Evolutionary conservation across 1,140 invertebrate species (phyloP).

Genomic region (Macrotrachela quadricornifera): DNA sequence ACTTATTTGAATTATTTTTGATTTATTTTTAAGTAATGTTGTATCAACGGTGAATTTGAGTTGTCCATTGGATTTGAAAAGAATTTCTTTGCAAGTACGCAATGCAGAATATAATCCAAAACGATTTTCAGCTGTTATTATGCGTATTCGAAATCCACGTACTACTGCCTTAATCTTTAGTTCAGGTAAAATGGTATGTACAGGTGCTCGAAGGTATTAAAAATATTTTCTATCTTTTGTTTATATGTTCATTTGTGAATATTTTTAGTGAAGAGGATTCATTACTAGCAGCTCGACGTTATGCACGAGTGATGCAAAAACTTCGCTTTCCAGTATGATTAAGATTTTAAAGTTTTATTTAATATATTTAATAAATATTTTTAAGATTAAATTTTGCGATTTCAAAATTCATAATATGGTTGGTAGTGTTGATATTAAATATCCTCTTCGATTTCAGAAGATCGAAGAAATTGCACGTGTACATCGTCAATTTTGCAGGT

Average conservation of each 20-base stretch:
- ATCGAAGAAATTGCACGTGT: constrained; percentile 73
- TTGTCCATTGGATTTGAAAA: constrained; percentile 42
- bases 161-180: constrained; percentile 97
- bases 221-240: too few species aligned
- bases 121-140: constrained; percentile 97
- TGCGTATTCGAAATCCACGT: constrained; percentile 91
- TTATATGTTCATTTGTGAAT: too few species aligned
- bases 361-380: background rate
- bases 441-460: constrained; percentile 84
- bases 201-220: constrained; percentile 97
- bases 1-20: too few species aligned
- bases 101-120: constrained; percentile 99
- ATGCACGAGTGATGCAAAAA: constrained; percentile 96
- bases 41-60: constrained; percentile 91
- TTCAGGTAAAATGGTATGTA: constrained; percentile 99
- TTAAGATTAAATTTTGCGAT: constrained; percentile 86
- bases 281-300: constrained; percentile 81
- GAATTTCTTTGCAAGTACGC: constrained; percentile 89
- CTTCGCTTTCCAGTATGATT: constrained; percentile 59
- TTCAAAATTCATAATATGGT: constrained; percentile 99
- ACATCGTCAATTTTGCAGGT: constrained; percentile 29
- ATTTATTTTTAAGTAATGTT: constrained; percentile 32
- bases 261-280: constrained; percentile 95
- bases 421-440: constrained; percentile 95
- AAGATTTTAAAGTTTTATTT: constrained; percentile 29